Evolutionary conservation across 2,797 vertebrate genomes (phyloP), one percentile per base, ranked within the genome.

Genomic region (Micropoecilia bifurca): DNA sequence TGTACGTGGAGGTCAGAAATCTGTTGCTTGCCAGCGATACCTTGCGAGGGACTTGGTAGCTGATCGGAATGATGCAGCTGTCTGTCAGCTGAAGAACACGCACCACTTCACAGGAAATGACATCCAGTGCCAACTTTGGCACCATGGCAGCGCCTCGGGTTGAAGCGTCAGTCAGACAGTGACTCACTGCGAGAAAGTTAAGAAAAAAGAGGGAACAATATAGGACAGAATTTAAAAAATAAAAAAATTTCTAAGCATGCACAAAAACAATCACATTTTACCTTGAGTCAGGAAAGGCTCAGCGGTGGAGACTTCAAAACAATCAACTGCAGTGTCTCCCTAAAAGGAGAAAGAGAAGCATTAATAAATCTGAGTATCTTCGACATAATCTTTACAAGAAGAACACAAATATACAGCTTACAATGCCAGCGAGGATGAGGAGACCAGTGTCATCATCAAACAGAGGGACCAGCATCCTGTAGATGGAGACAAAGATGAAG

Each of bases 1-100:
- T n/a, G 1, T 10, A 41, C n/a, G 13, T 3, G 28, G 1, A 6
- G 46, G 36, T 47, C 43, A 36, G 22, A 18, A 45, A 63, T 57
- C 16, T 71, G n/a, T 6, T 57, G 13, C 2, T 22, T 2, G 28
- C 20, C 22, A 4, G 16, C 3, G 10, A 6, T 71, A 99, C 98
- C 97, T 99, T 99, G 87, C 98, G 97, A 69, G 97, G 98, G 82
- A 99, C 97, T 0, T 94, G 85, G 80, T 97, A 97, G 91, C 97
- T 98, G 95, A 99, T 12, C 0, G 98, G 98, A 72, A 99, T 74
- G 0, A 99, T 94, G 92, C 95, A 94, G 2, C 79, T 94, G 86
- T 98, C 96, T 0, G 96, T 97, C 91, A 99, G 96, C 96, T 99
- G 98, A 84, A 99, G 95, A 61, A 97, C 90, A 0, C 97, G 95